phyloP scores from a whole-genome alignment of 2,797 vertebrate genomes.

The Hephaestus fuliginosus region DNA sequence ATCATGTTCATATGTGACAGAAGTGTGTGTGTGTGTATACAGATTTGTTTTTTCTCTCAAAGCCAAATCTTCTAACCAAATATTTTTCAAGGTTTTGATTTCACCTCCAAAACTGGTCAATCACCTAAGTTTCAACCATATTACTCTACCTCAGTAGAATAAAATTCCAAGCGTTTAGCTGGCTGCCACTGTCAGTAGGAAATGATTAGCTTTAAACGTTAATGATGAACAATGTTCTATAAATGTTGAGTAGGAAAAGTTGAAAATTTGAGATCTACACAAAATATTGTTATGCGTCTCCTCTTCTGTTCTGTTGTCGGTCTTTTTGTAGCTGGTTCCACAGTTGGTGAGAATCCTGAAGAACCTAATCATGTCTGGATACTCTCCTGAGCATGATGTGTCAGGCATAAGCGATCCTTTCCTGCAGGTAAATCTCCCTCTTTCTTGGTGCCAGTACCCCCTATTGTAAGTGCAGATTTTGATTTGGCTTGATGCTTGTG shows the following conservation, averaged over 20 bases:
- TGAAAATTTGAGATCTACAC: conserved; percentile 16
- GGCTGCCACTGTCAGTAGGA: conserved; percentile 19
- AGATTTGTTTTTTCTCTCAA: not conserved
- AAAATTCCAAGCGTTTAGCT: conserved; percentile 32
- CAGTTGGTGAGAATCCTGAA: conserved; percentile 99
- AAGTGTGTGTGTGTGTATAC: not conserved
- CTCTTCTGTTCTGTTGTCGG: conserved; percentile 63
- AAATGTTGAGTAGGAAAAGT: conserved; percentile 21
- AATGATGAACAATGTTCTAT: conserved; percentile 8
- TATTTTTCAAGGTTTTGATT: conserved; percentile 44
- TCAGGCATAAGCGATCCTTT: conserved; percentile 99
- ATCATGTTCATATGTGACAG: conserved; percentile 8
- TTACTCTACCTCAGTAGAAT: conserved; percentile 9
- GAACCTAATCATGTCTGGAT: conserved; percentile 99
- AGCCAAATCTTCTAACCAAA: conserved; percentile 49
- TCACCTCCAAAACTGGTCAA: conserved; percentile 11
- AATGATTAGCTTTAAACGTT: conserved; percentile 14
- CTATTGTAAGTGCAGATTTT: not conserved
- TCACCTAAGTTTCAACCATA: conserved; percentile 13
- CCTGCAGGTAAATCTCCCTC: conserved; percentile 90
- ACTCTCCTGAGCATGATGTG: conserved; percentile 99
- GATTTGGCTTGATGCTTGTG: not conserved
- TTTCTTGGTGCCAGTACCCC: not conserved
- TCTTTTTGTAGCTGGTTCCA: conserved; percentile 93
- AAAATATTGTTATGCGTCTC: conserved; percentile 59